A percentile compares a stretch with the other conserved stretches of the same genome.
Conservation (phyloP, 2,113 vertebrate genomes). For the Nycticebus coucang region DNA sequence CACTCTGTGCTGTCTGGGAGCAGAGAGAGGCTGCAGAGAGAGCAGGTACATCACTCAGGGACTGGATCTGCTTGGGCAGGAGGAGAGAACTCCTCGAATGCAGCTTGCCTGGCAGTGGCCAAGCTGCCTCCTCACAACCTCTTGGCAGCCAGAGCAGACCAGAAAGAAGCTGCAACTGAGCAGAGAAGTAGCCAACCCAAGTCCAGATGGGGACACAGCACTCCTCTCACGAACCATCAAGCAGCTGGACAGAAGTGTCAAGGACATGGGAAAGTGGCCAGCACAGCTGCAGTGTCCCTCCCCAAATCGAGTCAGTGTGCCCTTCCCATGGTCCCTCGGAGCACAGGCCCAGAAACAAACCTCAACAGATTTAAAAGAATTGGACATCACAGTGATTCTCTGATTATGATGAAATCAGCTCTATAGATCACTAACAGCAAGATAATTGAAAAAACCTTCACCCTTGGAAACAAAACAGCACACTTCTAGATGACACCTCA, state of each 20-base stretch:
- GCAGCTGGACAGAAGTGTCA: fast-evolving
- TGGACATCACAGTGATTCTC: background rate
- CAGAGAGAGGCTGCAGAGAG: too few relatives aligned
- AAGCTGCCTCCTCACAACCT: background rate
- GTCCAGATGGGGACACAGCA: fast-evolving
- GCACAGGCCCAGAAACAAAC: background rate
- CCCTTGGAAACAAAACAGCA: fast-evolving
- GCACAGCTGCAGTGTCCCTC: background rate
- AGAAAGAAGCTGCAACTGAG: background rate
- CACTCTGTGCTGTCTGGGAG: background rate
- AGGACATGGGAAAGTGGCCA: background rate
- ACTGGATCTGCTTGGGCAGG: background rate
- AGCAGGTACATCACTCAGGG: background rate
- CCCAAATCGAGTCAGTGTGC: too few relatives aligned
- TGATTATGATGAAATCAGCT: background rate
- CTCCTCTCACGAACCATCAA: fast-evolving
- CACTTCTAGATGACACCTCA: background rate
- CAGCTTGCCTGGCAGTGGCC: background rate
- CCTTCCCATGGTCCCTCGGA: background rate
- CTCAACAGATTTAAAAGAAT: background rate
- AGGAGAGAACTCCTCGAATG: background rate
- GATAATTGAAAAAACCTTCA: background rate
- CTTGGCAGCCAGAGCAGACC: background rate
- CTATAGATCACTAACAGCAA: fast-evolving
- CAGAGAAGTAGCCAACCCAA: background rate